Percentiles rank a stretch among this genome's conserved stretches.
Conservation (phyloP, 2,113 vertebrate species). For the Ceyx melanurus region DNA sequence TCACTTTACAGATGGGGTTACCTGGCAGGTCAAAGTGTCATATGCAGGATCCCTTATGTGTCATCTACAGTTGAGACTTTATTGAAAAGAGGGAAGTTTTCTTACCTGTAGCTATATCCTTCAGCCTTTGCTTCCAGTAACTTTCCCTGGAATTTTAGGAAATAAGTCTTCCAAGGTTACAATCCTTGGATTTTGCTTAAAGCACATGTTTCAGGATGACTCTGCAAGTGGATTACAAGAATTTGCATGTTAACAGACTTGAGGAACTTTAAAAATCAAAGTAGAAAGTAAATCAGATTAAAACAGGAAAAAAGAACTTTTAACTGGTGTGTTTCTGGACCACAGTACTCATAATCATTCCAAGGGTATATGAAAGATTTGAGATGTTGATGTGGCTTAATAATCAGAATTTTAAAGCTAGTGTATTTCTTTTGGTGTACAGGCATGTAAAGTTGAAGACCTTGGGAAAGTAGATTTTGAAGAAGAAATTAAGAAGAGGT, state of each 20-base stretch:
- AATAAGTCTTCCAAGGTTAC: background rate
- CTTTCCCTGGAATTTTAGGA: background rate
- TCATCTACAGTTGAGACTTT: background rate
- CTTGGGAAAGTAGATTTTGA: constrained; percentile 98
- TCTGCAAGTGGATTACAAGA: background rate
- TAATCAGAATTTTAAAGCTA: background rate
- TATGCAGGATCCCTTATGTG: background rate
- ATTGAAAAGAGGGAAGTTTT: background rate
- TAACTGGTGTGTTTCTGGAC: background rate
- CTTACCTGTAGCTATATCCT: background rate
- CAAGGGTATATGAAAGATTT: background rate
- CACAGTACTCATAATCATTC: background rate
- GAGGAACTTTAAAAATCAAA: background rate
- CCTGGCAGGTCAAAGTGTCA: background rate
- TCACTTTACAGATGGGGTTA: background rate
- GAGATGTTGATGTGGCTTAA: background rate
- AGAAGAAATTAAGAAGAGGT: constrained; percentile 97
- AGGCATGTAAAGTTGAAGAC: constrained; percentile 98
- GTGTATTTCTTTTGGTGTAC: background rate
- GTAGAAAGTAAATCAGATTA: background rate
- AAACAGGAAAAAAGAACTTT: background rate
- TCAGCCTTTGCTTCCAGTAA: background rate
- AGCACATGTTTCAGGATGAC: background rate
- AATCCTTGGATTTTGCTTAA: background rate
- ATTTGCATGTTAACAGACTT: background rate